Evolutionary conservation across 2,888 invertebrate genomes (phyloP).

Genomic region (Malthinus flaveolus): DNA sequence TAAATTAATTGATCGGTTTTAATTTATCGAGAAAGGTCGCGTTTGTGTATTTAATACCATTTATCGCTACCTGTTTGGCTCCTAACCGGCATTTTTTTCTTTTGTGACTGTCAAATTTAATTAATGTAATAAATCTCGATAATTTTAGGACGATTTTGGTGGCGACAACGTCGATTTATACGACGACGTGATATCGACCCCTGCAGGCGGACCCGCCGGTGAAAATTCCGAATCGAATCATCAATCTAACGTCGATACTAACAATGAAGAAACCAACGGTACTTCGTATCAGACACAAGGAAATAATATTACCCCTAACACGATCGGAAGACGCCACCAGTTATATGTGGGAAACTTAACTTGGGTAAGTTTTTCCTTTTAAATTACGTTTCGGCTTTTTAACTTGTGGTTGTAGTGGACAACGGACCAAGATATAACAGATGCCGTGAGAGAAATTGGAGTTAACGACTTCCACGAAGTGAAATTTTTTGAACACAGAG

Average conservation of each 20-base stretch:
- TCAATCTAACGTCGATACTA: slow-evolving; percentile 58
- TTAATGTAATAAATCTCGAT: no score
- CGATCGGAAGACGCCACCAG: slow-evolving; percentile 79
- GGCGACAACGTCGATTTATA: slow-evolving; percentile 91
- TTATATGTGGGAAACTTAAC: slow-evolving; percentile 98
- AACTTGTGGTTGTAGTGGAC: slow-evolving; percentile 79
- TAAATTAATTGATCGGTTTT: neutral
- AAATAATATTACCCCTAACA: slow-evolving; percentile 69
- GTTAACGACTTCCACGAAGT: slow-evolving; percentile 95
- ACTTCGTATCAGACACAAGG: slow-evolving; percentile 71
- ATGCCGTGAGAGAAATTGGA: slow-evolving; percentile 85
- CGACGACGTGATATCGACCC: slow-evolving; percentile 91
- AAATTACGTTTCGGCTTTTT: neutral
- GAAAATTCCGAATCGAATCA: slow-evolving; percentile 63
- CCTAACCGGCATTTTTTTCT: slow-evolving; percentile 14
- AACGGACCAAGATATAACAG: slow-evolving; percentile 93
- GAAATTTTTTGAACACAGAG: slow-evolving; percentile 98
- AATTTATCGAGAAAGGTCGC: neutral
- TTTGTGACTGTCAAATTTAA: neutral
- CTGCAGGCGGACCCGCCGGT: slow-evolving; percentile 64
- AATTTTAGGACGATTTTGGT: slow-evolving; percentile 76
- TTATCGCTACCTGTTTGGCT: slow-evolving; percentile 1
- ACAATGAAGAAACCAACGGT: slow-evolving; percentile 70
- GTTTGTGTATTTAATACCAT: neutral
- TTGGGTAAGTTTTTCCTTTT: slow-evolving; percentile 72